Evolutionary conservation across 2,113 vertebrate genomes (phyloP), one percentile per base, ranked within the genome.

Genomic region (Nycticorax nycticorax): DNA sequence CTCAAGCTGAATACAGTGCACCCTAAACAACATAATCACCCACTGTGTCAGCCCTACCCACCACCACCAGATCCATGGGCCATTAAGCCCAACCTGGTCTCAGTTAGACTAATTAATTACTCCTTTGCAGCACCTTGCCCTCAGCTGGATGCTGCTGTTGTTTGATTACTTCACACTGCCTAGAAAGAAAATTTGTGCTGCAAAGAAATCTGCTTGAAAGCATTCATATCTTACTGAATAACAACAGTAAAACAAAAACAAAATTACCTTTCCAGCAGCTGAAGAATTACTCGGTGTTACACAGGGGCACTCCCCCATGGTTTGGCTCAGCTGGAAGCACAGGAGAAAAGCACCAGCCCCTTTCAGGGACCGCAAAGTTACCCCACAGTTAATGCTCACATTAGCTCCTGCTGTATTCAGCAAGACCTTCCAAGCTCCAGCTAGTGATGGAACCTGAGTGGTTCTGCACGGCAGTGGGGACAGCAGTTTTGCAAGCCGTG

Each of bases 401-500:
- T 41, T 28, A 28, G 21, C 53, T 86, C 55, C 59, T 57, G 12
- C 33, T 28, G 6, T 11, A 7, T 66, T 66, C n/a, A 55, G 41
- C 41, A 71, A 86, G 21, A 72, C 30, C 5, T 35, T 63, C 64
- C 63, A 69, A 7, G 5, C 28, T 77, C 56, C 41, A 71, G 63
- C 11, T 14, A 10, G 11, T 7, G 30, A n/a, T 9, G 16, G 66
- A 57, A 60, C 7, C 21, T 5, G 20, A 56, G 27, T 26, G n/a
- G n/a, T n/a, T n/a, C 30, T 55, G 23, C 14, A 41, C 35, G 37
- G 47, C 53, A 43, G 63, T 3, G 18, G 14, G 22, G 56, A 9
- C 9, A 10, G 64, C 0, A 2, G 2, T 16, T 74, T 30, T 62
- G 66, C 6, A 27, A 37, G 22, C 66, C 28, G 8, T 0, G 0